Evolutionary conservation across 2,888 invertebrate species (phyloP), one percentile per base, ranked within the genome.

Genomic region (Pterostichus niger): DNA sequence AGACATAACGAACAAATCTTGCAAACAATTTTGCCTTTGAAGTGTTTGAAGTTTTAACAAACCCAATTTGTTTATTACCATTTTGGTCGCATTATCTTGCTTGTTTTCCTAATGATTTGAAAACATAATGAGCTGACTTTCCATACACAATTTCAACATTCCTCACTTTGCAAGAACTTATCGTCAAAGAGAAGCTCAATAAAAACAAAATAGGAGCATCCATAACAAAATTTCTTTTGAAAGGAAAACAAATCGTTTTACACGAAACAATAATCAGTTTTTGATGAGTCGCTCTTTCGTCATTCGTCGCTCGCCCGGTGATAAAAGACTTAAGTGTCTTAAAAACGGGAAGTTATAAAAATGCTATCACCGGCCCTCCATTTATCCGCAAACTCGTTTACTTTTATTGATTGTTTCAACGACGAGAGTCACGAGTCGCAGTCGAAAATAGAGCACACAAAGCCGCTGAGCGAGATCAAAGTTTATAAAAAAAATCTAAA

Each of bases 281-380:
- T 80, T 80, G 80, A 80, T 80, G 80, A 68, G 80, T 80, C 52
- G 80, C 35, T 79, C 49, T 44, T 40, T 64, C 61, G 79, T 64
- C 61, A 64, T 11, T 75, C 33, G 71, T 10, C 33, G 44, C 78
- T 44, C 35, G 56, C 56, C 15, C 17, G 61, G 59, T 78, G 78
- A 78, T 78, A 78, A 78, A 78, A 61, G 56, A 77, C 76, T 75
- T 75, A 77, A 77, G 54, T 56, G 80, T 80, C 80, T 80, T 80
- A 80, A 80, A 80, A 80, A 49, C 80, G 80, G 80, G 80, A 79
- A 68, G 68, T 80, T 80, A 80, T 79, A 80, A 80, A 80, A 80
- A 80, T 80, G 80, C 49, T 68, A 80, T 80, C 80, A 80, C 68
- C 80, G 80, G 52, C 68, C 64, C 68, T 68, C 46, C 68, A 68